These are phyloP conservation scores for Podocnemis expansa DNA, from an alignment of 2,113 vertebrate genomes.

Conservation along the genomic window DNA sequence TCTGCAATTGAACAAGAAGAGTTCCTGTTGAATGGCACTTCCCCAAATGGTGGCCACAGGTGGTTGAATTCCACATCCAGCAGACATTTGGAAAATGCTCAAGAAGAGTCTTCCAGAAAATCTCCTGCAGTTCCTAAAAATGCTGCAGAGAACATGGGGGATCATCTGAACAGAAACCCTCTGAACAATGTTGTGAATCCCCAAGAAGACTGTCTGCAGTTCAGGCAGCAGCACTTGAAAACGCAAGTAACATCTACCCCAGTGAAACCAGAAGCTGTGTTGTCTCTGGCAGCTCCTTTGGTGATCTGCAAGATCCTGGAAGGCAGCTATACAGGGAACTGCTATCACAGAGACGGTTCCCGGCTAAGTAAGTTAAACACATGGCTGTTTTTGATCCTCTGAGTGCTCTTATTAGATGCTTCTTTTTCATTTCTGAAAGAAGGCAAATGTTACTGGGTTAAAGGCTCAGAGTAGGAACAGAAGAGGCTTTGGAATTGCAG, in stretches of 20 bases:
- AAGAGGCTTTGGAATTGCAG: not conserved
- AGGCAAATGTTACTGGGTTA: not conserved
- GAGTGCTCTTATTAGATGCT: not conserved
- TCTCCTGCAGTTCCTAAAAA: not conserved
- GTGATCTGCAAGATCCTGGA: constrained; percentile 71
- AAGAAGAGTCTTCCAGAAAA: not conserved
- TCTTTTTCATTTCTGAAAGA: not conserved
- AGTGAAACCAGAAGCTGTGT: constrained; percentile 43
- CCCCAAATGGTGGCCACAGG: not conserved
- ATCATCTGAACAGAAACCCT: not conserved
- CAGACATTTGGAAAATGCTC: not conserved
- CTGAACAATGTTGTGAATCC: not conserved
- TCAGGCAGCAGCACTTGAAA: constrained; percentile 5
- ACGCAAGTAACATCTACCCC: constrained; percentile 87
- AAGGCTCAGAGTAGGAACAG: not conserved
- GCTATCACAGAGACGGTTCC: constrained; percentile 88
- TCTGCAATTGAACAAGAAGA: constrained; percentile 1
- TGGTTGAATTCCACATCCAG: not conserved
- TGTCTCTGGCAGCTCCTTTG: not conserved
- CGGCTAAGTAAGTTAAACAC: constrained; percentile 81
- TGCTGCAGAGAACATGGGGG: not conserved
- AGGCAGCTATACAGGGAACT: constrained; percentile 82
- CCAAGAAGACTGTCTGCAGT: not conserved
- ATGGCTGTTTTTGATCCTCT: not conserved
- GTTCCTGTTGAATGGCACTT: not conserved